A percentile compares a stretch with the other conserved stretches of the same genome.
phyloP scores from a whole-genome alignment of 2,888 invertebrate species.

The Pollenia labialis region DNA sequence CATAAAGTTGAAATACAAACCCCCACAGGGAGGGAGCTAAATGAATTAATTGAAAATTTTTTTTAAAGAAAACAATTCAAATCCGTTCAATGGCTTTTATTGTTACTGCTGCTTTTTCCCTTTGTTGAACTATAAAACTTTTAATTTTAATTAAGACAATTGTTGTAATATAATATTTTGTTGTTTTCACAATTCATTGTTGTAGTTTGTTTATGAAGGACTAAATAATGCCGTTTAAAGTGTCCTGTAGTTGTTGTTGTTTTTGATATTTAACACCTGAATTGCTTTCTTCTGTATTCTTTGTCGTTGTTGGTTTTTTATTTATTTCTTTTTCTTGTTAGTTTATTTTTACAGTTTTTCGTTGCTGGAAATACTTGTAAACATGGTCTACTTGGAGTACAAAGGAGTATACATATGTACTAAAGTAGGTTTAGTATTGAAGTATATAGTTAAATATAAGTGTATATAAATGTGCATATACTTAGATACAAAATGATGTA shows the following conservation, averaged over 20 bases:
- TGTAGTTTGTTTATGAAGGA: conserved; percentile 9
- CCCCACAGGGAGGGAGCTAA: conserved; percentile 43
- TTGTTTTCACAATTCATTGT: conserved; percentile 5
- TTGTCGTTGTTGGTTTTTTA: conserved; percentile 2
- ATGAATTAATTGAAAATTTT: conserved; percentile 44
- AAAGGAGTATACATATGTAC: not conserved
- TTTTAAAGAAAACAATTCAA: conserved; percentile 9
- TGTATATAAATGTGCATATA: too few relatives aligned
- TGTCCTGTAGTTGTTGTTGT: not conserved
- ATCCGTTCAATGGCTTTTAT: conserved; percentile 44
- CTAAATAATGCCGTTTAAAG: conserved; percentile 26
- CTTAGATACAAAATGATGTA: not conserved
- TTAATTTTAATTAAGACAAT: conserved; percentile 68
- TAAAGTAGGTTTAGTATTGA: not conserved
- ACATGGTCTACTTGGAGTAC: conserved; percentile 28
- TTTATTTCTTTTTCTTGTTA: not conserved
- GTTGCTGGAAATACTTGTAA: not conserved
- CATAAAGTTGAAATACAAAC: conserved; percentile 43
- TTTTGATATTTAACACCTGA: conserved; percentile 71
- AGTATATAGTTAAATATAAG: too few relatives aligned
- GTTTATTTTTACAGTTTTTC: not conserved
- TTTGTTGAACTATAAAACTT: conserved; percentile 43
- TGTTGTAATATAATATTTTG: conserved; percentile 69
- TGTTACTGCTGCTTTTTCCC: conserved; percentile 2
- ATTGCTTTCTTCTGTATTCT: conserved; percentile 41